These are phyloP conservation scores for Drosophila meridiana DNA, from an alignment of 2,888 invertebrate species.

Conservation along the genomic window DNA sequence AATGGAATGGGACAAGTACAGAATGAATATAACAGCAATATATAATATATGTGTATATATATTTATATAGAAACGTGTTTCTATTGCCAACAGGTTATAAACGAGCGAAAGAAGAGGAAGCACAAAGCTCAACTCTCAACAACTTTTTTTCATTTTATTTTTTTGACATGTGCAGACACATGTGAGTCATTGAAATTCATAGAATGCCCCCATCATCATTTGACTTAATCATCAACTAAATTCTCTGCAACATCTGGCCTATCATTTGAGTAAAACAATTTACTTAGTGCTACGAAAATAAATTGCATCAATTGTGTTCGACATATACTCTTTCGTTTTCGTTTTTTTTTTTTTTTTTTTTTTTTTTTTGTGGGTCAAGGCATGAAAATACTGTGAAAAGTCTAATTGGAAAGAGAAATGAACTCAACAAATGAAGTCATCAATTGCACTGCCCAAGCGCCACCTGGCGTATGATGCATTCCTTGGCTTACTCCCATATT, in stretches of 20 bases:
- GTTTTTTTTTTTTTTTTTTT: not conserved
- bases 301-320: conserved; percentile 3
- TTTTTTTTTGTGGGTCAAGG: not conserved
- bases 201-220: conserved; percentile 27
- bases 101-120: conserved; percentile 8
- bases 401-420: not conserved
- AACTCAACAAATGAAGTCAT: conserved; percentile 1
- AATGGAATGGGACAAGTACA: conserved; percentile 24
- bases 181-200: conserved; percentile 44
- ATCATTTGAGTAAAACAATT: conserved; percentile 1
- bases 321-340: not conserved
- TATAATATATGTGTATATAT: not conserved
- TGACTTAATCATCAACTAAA: conserved; percentile 18
- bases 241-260: not conserved
- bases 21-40: conserved; percentile 23
- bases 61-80: conserved; percentile 60
- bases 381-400: not conserved
- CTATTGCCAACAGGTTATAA: conserved; percentile 62
- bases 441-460: not conserved
- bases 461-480: not conserved
- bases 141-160: not conserved
- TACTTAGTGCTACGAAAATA: conserved; percentile 1
- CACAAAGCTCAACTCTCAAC: conserved; percentile 16
- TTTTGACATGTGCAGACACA: conserved; percentile 38
- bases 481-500: not conserved